Evolutionary conservation across 2,888 invertebrate genomes (phyloP).

Genomic region (Polydrusus cervinus): DNA sequence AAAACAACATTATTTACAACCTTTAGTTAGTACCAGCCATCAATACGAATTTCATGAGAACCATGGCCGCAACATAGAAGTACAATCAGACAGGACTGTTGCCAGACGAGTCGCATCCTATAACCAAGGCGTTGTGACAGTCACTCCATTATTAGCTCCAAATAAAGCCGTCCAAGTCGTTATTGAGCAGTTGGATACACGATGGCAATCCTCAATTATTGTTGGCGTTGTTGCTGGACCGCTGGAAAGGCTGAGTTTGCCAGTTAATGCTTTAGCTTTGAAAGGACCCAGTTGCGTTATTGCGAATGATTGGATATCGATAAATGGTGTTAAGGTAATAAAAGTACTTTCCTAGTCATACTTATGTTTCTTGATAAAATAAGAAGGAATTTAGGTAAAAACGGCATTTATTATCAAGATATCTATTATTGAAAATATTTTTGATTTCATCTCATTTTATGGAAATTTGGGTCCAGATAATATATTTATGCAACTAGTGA

Average conservation of each 20-base stretch:
- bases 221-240: slow-evolving; percentile 86
- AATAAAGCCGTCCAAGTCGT: slow-evolving; percentile 66
- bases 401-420: too few species aligned
- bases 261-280: slow-evolving; percentile 83
- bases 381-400: too few species aligned
- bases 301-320: slow-evolving; percentile 86
- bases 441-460: too few species aligned
- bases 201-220: slow-evolving; percentile 80
- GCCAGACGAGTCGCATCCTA: slow-evolving; percentile 88
- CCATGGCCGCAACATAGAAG: slow-evolving; percentile 87
- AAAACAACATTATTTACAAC: too few species aligned
- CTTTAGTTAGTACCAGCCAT: slow-evolving; percentile 11
- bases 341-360: background rate
- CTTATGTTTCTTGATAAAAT: too few species aligned
- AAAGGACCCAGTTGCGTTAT: slow-evolving; percentile 89
- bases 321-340: slow-evolving; percentile 85
- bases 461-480: too few species aligned
- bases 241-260: slow-evolving; percentile 79
- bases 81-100: slow-evolving; percentile 77
- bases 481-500: too few species aligned
- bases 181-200: slow-evolving; percentile 70
- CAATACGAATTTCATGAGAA: slow-evolving; percentile 84
- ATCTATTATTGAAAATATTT: too few species aligned
- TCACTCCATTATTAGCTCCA: slow-evolving; percentile 70
- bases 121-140: slow-evolving; percentile 85